Base-by-base conservation (phyloP, 2,888 invertebrate genomes). In the Caenorhabditis sp. region DNA sequence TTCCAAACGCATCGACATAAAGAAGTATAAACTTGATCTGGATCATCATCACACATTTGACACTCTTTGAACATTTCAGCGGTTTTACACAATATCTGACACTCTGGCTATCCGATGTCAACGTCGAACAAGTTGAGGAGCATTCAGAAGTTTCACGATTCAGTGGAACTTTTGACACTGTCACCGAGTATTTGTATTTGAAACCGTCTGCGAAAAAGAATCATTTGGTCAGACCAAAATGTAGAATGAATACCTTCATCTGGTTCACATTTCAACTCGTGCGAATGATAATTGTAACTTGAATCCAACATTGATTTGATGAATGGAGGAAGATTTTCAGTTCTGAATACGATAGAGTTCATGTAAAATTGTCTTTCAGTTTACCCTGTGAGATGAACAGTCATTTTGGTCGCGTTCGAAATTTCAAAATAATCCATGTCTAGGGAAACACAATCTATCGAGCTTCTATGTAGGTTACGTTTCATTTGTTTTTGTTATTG, bases 21-120 rank as follows among this genome's bases (percentile, higher is more conserved):
- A 66, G 27, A 5, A 71, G 31, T 0, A 66, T 24, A 43, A 71
- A 66, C 19, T 71, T 66, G 17, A 71, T 66, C 4, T 67, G 60
- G 3, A 71, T 63, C 71, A 71, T 71, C 51, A 55, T 64, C 2
- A 66, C 31, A 31, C 21, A 61, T 21, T 66, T 67, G 24, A 50
- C 43, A 43, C 43, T 43, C 14, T 43, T 43, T 17, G 43, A 43
- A 14, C 43, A 43, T 14, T 43, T 43, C 17, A 43, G 10, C 14
- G 43, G 43, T 17, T 43, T 43, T 6, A 43, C 3, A 17, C 43
- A 14, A 43, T 43, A 43, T 43, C 14, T 43, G 12, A 17, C 14
- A 43, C 14, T 43, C 14, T 43, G 5, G 14, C 10, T 43, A 14
- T 10, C 17, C 43, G 43, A 43, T 43, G 43, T 17, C 14, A 43